Conservation (phyloP, 2,113 vertebrate species). For the Aphelocoma coerulescens region DNA sequence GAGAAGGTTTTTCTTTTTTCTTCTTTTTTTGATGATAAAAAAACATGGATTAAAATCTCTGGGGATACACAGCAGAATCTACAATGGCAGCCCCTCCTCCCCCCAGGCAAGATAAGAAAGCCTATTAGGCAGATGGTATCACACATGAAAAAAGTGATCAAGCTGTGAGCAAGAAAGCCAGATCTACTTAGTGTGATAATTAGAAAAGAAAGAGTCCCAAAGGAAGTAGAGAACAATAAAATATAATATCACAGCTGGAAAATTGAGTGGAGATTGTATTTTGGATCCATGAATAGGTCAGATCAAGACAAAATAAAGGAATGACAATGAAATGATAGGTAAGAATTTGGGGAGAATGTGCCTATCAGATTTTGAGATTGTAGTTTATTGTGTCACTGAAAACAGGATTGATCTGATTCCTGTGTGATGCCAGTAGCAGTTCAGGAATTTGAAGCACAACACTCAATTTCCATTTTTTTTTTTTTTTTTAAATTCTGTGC, state of each 20-base stretch:
- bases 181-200: slow-evolving; percentile 61
- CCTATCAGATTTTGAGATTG: not conserved
- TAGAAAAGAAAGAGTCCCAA: slow-evolving; percentile 44
- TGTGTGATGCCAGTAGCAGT: not conserved
- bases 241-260: slow-evolving; percentile 31
- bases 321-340: not conserved
- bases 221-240: slow-evolving; percentile 24
- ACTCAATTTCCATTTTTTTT: not conserved
- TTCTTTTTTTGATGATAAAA: slow-evolving; percentile 6
- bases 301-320: not conserved
- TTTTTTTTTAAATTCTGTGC: not conserved
- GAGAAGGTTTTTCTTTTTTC: not conserved
- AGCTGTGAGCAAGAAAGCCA: slow-evolving; percentile 53
- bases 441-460: not conserved
- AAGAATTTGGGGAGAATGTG: not conserved
- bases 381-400: not conserved
- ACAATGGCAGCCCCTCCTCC: not conserved
- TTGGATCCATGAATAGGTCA: not conserved
- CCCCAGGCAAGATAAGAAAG: slow-evolving; percentile 32
- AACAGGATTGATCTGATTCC: not conserved
- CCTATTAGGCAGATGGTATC: slow-evolving; percentile 69
- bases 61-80: slow-evolving; percentile 36
- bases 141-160: slow-evolving; percentile 56
- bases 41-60: slow-evolving; percentile 45
- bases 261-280: not conserved